Conservation (phyloP, 2,888 invertebrate genomes). For the Xanthorhoe spadicearia region DNA sequence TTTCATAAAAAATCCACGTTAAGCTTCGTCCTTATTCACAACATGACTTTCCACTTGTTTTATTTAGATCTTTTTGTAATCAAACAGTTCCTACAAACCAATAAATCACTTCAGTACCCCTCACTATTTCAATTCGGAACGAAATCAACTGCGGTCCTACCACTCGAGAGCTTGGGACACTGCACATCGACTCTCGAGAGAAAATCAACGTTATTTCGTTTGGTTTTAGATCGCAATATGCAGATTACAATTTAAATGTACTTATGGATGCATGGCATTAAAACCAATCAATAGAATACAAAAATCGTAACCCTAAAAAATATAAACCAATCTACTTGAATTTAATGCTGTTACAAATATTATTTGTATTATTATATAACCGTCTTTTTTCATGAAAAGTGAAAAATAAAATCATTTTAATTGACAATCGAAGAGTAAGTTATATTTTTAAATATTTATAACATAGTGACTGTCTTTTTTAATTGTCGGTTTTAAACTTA, state of each 20-base stretch:
- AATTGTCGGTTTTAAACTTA: too few relatives aligned
- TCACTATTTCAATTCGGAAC: conserved; percentile 26
- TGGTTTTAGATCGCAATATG: neutral
- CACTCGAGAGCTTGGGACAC: neutral
- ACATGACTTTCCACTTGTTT: neutral
- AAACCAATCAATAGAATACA: too few relatives aligned
- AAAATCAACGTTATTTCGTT: conserved; percentile 2
- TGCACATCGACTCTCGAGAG: neutral
- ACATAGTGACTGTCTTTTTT: too few relatives aligned
- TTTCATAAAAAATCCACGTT: neutral
- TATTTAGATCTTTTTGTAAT: conserved; percentile 9
- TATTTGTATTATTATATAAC: too few relatives aligned
- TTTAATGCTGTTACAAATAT: too few relatives aligned
- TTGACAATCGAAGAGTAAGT: too few relatives aligned
- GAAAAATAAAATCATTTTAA: too few relatives aligned
- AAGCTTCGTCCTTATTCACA: neutral
- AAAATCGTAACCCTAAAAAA: too few relatives aligned
- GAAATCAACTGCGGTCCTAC: conserved; percentile 20
- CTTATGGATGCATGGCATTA: too few relatives aligned
- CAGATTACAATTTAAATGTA: neutral
- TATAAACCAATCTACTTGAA: too few relatives aligned
- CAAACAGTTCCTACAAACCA: conserved; percentile 12
- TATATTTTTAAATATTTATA: too few relatives aligned
- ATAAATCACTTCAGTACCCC: conserved; percentile 18
- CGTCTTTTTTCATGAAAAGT: too few relatives aligned